Base-by-base conservation (phyloP, 23 tunicate genomes). In the Halocynthia roretzi region DNA sequence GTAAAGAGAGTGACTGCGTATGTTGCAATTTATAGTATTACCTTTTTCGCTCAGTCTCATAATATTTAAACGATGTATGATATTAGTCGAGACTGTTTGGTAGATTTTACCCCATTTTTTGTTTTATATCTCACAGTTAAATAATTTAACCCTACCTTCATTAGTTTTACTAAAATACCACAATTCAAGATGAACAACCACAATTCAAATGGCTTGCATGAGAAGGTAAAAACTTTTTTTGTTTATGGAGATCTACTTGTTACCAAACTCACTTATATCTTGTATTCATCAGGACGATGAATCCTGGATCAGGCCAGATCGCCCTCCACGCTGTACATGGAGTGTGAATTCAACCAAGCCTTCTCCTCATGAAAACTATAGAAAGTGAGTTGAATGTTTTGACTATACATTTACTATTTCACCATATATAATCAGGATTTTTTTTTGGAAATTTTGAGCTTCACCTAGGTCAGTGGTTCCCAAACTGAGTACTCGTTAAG, bases 281-380 rank as follows among this genome's bases (percentile, higher is more conserved):
- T 14, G 4, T 2, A 14, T 67, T n/a, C 22, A 12, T 21, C 71
- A 67, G 71, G 87, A 79, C 61, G 81, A 72, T n/a, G 81, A 75
- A 19, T 55, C 80, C 20, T 90, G 96, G 96, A 76, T 84, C 23
- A 80, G 96, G 2, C 96, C 96, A 48, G 96, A 90, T 75, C 54
- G 51, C 0, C 89, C 96, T 11, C 96, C 96, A 0, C 76, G 84
- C 62, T 90, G 96, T 72, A 84, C 83, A 8, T 90, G 96, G 96
- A 76, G 76, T 14, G 68, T 70, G 19, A 56, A 67, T 6, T 19
- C 61, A 12, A 50, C 71, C 11, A 62, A 81, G 52, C 53, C 50
- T 9, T 84, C 86, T 9, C 96, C 96, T 7, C 96, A 90, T 64
- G 50, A 53, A 19, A 56, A 76, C 10, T 80, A 81, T 62, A 69